Evolutionary conservation across 1,140 invertebrate genomes (phyloP).

Genomic region (Mamestra configurata): DNA sequence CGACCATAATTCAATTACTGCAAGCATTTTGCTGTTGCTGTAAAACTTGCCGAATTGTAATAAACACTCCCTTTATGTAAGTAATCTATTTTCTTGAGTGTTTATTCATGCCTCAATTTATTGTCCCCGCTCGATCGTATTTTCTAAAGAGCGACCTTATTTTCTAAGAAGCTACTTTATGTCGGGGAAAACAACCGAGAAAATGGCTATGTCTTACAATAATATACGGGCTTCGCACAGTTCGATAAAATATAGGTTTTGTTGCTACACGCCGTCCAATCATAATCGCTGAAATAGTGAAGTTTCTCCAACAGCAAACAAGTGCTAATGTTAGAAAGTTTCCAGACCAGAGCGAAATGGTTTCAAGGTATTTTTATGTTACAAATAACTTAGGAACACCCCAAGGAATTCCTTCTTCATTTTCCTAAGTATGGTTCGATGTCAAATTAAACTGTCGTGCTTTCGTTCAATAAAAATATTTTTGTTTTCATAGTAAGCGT

Average conservation of each 20-base stretch:
- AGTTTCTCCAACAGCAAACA: conserved; percentile 8
- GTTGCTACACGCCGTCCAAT: conserved; percentile 17
- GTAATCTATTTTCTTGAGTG: conserved; percentile 63
- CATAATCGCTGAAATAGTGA: conserved; percentile 36
- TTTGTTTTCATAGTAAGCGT: background rate
- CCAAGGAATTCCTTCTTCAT: background rate
- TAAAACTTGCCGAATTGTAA: conserved; percentile 23
- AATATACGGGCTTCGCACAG: conserved; percentile 54
- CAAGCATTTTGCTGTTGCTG: background rate
- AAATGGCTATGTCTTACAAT: conserved; percentile 59
- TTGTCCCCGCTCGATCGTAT: conserved; percentile 66
- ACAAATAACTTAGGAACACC: background rate
- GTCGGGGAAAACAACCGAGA: conserved; percentile 60
- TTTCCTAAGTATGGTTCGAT: background rate
- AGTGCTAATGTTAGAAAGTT: conserved; percentile 31
- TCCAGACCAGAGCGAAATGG: conserved; percentile 21
- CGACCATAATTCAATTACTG: background rate
- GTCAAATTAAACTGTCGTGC: background rate
- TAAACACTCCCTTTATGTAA: conserved; percentile 45
- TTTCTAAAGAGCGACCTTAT: conserved; percentile 64
- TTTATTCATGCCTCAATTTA: conserved; percentile 68
- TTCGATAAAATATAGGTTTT: conserved; percentile 51
- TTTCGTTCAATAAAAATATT: conserved; percentile 4
- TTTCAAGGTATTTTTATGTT: conserved; percentile 20
- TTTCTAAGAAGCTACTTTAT: conserved; percentile 63